A percentile compares a stretch with the other conserved stretches of the same genome.
phyloP scores from a whole-genome alignment of 2,888 invertebrate genomes.

The Caenorhabditis wallacei region DNA sequence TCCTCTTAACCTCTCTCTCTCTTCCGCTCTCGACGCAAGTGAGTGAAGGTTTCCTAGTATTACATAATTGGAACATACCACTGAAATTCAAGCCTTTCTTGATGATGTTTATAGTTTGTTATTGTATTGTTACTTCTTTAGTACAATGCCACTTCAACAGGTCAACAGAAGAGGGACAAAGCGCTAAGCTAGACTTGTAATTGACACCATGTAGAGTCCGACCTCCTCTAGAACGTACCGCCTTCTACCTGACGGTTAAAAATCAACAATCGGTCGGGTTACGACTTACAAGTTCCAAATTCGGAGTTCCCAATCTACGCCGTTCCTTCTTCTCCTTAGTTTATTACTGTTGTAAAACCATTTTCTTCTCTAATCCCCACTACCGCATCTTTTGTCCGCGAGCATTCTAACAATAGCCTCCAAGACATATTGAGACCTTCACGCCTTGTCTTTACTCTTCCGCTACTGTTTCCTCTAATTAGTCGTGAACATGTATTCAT shows the following conservation, averaged over 20 bases:
- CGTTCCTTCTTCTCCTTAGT: background rate
- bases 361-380: constrained; percentile 41
- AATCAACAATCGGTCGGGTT: constrained; percentile 39
- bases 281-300: constrained; percentile 1
- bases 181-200: constrained; percentile 59
- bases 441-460: constrained; percentile 34
- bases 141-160: constrained; percentile 57
- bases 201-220: constrained; percentile 54
- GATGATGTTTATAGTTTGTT: constrained; percentile 33
- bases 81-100: constrained; percentile 58
- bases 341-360: constrained; percentile 47
- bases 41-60: constrained; percentile 29
- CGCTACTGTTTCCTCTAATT: constrained; percentile 54
- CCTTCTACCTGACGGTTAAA: constrained; percentile 35
- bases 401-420: constrained; percentile 44
- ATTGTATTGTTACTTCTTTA: constrained; percentile 54
- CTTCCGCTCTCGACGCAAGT: constrained; percentile 43
- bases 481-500: constrained; percentile 51
- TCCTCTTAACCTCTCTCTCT: constrained; percentile 34
- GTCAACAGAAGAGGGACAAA: constrained; percentile 48
- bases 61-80: constrained; percentile 64
- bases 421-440: constrained; percentile 58
- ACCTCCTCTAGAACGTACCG: constrained; percentile 33
- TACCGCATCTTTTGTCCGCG: constrained; percentile 54
- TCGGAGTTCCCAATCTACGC: background rate